A percentile compares a stretch with the other conserved stretches of the same genome.
Evolutionary conservation across 2,797 vertebrate genomes (phyloP).

Genomic region (Sebastes nivosus): DNA sequence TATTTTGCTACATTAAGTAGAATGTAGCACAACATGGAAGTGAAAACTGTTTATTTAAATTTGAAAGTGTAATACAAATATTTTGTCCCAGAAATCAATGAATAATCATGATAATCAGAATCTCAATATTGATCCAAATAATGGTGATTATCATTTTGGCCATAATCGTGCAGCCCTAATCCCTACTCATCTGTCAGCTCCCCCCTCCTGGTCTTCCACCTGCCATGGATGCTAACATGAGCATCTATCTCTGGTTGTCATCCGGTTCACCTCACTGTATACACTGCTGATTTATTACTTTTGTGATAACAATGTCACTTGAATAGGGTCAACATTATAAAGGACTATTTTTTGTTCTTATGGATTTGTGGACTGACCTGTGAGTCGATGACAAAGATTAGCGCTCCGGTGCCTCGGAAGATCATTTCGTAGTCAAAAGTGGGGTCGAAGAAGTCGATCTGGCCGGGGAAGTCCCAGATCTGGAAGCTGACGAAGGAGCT

Average conservation of each 20-base stretch:
- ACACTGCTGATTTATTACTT: neutral
- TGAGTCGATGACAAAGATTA: slow-evolving; percentile 98
- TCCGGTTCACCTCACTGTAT: neutral
- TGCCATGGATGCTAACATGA: too few species aligned
- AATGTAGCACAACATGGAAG: too few species aligned
- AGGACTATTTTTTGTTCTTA: neutral
- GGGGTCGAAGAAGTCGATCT: slow-evolving; percentile 97
- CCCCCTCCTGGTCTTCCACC: neutral
- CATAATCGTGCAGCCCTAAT: too few species aligned
- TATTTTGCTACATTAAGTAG: too few species aligned
- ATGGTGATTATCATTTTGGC: too few species aligned
- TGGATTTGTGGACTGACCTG: slow-evolving; percentile 77
- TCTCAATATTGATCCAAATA: too few species aligned
- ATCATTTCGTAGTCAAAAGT: slow-evolving; percentile 99
- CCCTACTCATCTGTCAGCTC: neutral
- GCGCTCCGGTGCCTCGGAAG: slow-evolving; percentile 94
- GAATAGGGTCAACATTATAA: neutral
- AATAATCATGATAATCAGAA: too few species aligned
- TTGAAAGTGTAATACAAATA: too few species aligned
- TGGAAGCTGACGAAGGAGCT: slow-evolving; percentile 98
- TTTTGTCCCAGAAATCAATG: too few species aligned
- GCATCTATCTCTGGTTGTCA: neutral
- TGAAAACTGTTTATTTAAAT: too few species aligned
- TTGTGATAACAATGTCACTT: neutral
- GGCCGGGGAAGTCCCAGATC: slow-evolving; percentile 97